A percentile compares a stretch with the other conserved stretches of the same genome.
These are phyloP conservation scores for Gulo gulo DNA, from an alignment of 2,113 vertebrate genomes.

Conservation along the genomic window DNA sequence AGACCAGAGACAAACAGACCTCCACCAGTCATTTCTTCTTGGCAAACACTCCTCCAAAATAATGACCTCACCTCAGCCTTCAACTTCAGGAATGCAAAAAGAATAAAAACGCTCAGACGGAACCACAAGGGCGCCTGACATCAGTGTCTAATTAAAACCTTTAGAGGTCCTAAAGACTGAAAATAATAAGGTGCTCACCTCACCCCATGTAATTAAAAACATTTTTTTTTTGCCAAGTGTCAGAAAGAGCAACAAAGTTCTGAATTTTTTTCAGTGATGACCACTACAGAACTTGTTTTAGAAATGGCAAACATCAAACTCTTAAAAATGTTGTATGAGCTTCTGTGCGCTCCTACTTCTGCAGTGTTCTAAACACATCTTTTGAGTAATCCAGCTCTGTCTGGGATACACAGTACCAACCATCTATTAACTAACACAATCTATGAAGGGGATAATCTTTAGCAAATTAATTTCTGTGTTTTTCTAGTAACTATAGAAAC, in stretches of 20 bases:
- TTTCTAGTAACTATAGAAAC: slow-evolving; percentile 50
- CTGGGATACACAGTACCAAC: not conserved
- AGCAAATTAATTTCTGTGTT: slow-evolving; percentile 50
- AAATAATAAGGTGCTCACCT: slow-evolving; percentile 40
- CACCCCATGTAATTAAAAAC: not conserved
- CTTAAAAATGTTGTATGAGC: not conserved
- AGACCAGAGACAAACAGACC: slow-evolving; percentile 11
- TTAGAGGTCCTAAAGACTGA: slow-evolving; percentile 1
- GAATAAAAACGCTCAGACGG: slow-evolving; percentile 51
- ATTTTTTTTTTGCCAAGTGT: not conserved
- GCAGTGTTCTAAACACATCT: not conserved
- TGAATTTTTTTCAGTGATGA: not conserved
- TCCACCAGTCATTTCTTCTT: slow-evolving; percentile 41
- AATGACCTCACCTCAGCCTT: slow-evolving; percentile 60
- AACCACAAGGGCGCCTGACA: slow-evolving; percentile 38
- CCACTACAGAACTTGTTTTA: not conserved
- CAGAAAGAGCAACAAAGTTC: slow-evolving; percentile 27
- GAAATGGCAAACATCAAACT: slow-evolving; percentile 23
- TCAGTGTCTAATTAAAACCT: slow-evolving; percentile 60
- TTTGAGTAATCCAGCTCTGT: not conserved
- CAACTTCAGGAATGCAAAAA: slow-evolving; percentile 40
- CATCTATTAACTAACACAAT: slow-evolving; percentile 4
- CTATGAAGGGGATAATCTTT: not conserved
- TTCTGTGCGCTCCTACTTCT: not conserved
- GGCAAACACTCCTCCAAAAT: slow-evolving; percentile 34